These are phyloP conservation scores for Zaprionus capensis DNA, from an alignment of 1,140 invertebrate species.

Conservation along the genomic window DNA sequence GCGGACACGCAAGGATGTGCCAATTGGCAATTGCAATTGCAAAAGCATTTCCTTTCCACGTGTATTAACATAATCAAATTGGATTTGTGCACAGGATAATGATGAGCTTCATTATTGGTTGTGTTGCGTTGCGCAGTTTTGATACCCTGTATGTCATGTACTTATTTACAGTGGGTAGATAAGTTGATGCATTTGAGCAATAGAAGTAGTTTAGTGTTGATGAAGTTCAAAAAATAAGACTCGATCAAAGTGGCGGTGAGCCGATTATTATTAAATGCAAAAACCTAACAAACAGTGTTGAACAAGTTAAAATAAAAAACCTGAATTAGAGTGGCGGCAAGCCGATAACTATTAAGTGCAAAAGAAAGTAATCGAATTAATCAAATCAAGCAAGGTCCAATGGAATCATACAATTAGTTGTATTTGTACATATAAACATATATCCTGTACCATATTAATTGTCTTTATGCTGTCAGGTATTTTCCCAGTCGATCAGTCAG, in stretches of 20 bases:
- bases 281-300: too few relatives aligned
- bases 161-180: neutral
- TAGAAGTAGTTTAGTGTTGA: neutral
- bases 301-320: too few relatives aligned
- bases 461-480: neutral
- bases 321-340: too few relatives aligned
- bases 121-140: constrained; percentile 53
- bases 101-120: constrained; percentile 82
- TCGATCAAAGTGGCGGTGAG: too few relatives aligned
- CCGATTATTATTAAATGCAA: too few relatives aligned
- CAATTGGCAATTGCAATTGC: constrained; percentile 81
- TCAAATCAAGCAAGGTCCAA: too few relatives aligned
- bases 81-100: constrained; percentile 83
- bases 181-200: neutral
- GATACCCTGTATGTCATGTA: constrained; percentile 16
- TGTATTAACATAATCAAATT: constrained; percentile 84
- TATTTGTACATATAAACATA: too few relatives aligned
- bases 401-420: too few relatives aligned
- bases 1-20: constrained; percentile 54
- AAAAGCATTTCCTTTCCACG: constrained; percentile 83
- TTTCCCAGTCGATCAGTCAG: neutral
- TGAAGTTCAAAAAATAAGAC: too few relatives aligned
- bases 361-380: too few relatives aligned
- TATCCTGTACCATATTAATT: neutral
- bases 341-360: too few relatives aligned